Evolutionary conservation across 2,888 invertebrate species (phyloP).

Genomic region (Lapara coniferarum): DNA sequence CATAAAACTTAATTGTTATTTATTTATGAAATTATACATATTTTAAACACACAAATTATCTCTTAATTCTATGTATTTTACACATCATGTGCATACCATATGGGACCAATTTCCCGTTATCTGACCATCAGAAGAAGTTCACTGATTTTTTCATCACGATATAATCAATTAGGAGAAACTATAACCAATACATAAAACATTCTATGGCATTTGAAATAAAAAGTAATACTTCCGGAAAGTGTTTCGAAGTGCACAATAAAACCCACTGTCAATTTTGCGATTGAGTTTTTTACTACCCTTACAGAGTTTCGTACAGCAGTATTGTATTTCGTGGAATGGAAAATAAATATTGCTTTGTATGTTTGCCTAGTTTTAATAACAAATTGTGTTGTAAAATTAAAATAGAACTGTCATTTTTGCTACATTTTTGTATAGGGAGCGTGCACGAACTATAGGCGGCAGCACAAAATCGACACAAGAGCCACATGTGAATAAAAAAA

Average conservation of each 20-base stretch:
- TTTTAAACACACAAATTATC: no score
- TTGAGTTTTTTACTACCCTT: slow-evolving; percentile 19
- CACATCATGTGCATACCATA: no score
- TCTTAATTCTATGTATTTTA: no score
- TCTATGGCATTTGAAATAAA: not conserved
- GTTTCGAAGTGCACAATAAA: slow-evolving; percentile 11
- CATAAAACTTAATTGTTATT: no score
- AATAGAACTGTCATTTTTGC: not conserved
- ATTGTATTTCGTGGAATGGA: not conserved
- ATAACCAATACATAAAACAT: not conserved
- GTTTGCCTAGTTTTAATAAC: not conserved
- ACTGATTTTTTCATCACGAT: no score
- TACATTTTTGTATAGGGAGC: no score
- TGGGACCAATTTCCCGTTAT: no score
- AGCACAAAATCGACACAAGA: no score
- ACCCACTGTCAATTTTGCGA: slow-evolving; percentile 21
- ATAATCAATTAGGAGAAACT: not conserved
- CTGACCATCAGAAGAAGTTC: no score
- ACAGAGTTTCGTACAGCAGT: slow-evolving; percentile 1
- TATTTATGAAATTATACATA: no score
- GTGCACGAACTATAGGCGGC: no score
- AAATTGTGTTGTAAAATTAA: not conserved
- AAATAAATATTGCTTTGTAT: slow-evolving; percentile 3
- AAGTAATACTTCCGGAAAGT: slow-evolving; percentile 1
- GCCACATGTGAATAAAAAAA: no score